Evolutionary conservation across 35 echinoderm and acorn worm genomes (phyloP).

Genomic region (Apostichopus japonicus): DNA sequence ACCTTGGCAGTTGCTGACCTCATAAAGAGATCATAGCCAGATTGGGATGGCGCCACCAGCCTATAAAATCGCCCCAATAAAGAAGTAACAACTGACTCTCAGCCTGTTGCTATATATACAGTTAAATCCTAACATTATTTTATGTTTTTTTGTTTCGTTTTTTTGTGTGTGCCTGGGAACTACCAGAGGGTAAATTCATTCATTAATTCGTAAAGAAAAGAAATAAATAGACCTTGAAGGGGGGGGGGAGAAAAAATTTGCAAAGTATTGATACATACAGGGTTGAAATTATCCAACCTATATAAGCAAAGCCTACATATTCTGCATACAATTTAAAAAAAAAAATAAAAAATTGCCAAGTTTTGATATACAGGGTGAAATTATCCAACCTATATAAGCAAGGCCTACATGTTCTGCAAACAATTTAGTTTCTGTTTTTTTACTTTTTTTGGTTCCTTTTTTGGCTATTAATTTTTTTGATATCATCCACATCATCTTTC

Average conservation of each 20-base stretch:
- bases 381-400: too few species aligned
- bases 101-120: neutral
- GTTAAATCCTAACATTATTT: neutral
- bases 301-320: too few species aligned
- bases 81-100: neutral
- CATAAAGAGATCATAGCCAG: conserved; percentile 38
- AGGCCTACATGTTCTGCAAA: too few species aligned
- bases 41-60: conserved; percentile 9
- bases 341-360: neutral
- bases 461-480: too few species aligned
- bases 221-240: neutral
- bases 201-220: neutral
- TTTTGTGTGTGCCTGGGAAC: neutral
- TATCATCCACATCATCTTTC: too few species aligned
- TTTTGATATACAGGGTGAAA: too few species aligned
- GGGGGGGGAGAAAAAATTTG: neutral
- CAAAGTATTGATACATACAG: too few species aligned
- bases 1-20: conserved; percentile 31
- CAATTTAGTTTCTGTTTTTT: too few species aligned
- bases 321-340: too few species aligned
- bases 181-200: neutral
- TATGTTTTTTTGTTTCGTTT: neutral
- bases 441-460: too few species aligned
- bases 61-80: conserved; percentile 25
- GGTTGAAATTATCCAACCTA: too few species aligned